Evolutionary conservation across 2,888 invertebrate genomes (phyloP).

Genomic region (Teleiodes luculella): DNA sequence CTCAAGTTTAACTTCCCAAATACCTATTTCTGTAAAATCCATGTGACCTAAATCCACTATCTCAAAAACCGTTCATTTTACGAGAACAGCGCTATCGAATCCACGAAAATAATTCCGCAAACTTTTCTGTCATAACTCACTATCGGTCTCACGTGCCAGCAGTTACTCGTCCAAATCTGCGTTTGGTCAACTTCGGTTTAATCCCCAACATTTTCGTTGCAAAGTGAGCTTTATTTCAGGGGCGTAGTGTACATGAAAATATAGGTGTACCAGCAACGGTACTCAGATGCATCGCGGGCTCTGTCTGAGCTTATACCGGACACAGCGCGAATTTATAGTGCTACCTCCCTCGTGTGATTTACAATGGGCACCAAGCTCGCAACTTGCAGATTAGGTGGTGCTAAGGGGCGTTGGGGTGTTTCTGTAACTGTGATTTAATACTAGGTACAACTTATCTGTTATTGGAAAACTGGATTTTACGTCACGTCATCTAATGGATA

Average conservation of each 20-base stretch:
- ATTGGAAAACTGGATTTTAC: background rate
- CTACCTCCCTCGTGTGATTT: slow-evolving; percentile 11
- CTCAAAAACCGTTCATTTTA: background rate
- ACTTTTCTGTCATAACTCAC: slow-evolving; percentile 5
- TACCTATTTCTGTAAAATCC: too few relatives aligned
- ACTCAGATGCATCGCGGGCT: slow-evolving; percentile 2
- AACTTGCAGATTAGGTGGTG: slow-evolving; percentile 14
- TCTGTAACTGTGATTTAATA: background rate
- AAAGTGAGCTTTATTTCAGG: too few relatives aligned
- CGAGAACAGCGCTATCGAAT: background rate
- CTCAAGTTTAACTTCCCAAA: too few relatives aligned
- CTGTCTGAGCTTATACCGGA: background rate
- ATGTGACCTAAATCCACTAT: background rate
- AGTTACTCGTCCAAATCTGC: slow-evolving; percentile 9
- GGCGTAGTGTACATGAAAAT: too few relatives aligned
- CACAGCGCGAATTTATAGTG: slow-evolving; percentile 10
- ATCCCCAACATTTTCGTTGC: too few relatives aligned
- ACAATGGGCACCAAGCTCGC: slow-evolving; percentile 13
- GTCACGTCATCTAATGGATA: too few relatives aligned
- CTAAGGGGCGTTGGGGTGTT: background rate
- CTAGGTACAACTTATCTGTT: background rate
- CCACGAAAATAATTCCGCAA: background rate
- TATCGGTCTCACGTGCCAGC: slow-evolving; percentile 7
- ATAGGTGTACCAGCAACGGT: background rate
- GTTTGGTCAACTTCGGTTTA: background rate